Conservation (phyloP, 2,113 vertebrate genomes). For the Grus americana region DNA sequence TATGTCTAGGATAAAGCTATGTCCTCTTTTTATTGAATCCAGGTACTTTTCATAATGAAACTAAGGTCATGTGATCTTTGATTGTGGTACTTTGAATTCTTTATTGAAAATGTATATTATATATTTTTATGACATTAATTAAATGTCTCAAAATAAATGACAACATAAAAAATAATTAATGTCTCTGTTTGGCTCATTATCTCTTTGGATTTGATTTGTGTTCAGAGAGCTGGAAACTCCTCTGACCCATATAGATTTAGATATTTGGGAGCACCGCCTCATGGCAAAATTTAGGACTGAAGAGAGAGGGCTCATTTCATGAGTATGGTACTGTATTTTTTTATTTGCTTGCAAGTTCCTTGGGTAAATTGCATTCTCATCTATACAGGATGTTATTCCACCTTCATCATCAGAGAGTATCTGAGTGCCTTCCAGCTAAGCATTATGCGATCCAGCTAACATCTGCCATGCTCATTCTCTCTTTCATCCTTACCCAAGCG, state of each 20-base stretch:
- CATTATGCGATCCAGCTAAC: constrained; percentile 32
- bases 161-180: constrained; percentile 58
- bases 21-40: constrained; percentile 66
- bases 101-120: constrained; percentile 53
- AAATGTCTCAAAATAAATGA: constrained; percentile 14
- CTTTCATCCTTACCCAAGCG: constrained; percentile 54
- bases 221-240: not conserved
- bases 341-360: constrained; percentile 15
- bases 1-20: constrained; percentile 64
- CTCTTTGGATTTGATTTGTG: constrained; percentile 35
- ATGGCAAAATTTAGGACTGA: not conserved
- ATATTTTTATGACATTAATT: constrained; percentile 54
- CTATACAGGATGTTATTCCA: constrained; percentile 35
- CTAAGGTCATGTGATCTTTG: constrained; percentile 27
- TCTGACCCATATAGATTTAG: not conserved
- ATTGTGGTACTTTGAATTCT: constrained; percentile 38
- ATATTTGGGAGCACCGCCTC: not conserved
- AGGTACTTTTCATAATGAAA: constrained; percentile 60
- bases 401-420: constrained; percentile 21
- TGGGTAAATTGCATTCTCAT: constrained; percentile 29
- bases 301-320: not conserved
- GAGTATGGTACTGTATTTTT: not conserved
- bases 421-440: constrained; percentile 34
- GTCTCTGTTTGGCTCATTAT: constrained; percentile 43
- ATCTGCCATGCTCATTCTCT: constrained; percentile 48